phyloP scores from a whole-genome alignment of 2,888 invertebrate species.

The Drosophila neotestacea region DNA sequence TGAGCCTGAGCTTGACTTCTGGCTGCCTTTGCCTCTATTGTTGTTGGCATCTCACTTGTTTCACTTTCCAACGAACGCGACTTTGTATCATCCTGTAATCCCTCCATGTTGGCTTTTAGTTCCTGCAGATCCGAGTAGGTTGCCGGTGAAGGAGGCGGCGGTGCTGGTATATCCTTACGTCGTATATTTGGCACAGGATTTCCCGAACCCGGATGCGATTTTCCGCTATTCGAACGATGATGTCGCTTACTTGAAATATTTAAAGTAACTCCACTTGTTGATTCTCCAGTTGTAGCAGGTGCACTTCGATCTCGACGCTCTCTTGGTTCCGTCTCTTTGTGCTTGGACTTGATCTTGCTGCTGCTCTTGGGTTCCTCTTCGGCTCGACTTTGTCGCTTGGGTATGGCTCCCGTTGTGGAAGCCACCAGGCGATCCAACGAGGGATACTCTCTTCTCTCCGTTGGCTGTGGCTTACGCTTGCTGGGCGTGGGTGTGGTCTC shows the following conservation, averaged over 20 bases:
- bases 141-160: conserved; percentile 80
- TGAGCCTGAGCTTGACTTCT: background rate
- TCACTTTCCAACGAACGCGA: conserved; percentile 68
- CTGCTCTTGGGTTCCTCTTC: conserved; percentile 29
- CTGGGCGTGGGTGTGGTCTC: conserved; percentile 33
- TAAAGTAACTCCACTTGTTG: background rate
- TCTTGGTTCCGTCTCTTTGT: conserved; percentile 44
- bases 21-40: conserved; percentile 3
- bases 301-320: conserved; percentile 35
- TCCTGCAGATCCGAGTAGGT: conserved; percentile 82
- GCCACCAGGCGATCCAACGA: conserved; percentile 82
- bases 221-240: conserved; percentile 60
- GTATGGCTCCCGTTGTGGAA: conserved; percentile 83
- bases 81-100: conserved; percentile 74
- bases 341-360: conserved; percentile 57
- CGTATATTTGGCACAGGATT: conserved; percentile 38
- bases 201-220: conserved; percentile 28
- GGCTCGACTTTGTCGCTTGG: conserved; percentile 66
- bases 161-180: conserved; percentile 80
- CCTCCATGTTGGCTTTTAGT: conserved; percentile 77
- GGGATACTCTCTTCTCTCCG: conserved; percentile 77
- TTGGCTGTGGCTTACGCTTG: conserved; percentile 54
- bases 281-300: background rate
- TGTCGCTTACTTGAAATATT: conserved; percentile 50
- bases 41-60: conserved; percentile 48